phyloP scores from a whole-genome alignment of 1,140 invertebrate genomes.

The Bombus vancouverensis region DNA sequence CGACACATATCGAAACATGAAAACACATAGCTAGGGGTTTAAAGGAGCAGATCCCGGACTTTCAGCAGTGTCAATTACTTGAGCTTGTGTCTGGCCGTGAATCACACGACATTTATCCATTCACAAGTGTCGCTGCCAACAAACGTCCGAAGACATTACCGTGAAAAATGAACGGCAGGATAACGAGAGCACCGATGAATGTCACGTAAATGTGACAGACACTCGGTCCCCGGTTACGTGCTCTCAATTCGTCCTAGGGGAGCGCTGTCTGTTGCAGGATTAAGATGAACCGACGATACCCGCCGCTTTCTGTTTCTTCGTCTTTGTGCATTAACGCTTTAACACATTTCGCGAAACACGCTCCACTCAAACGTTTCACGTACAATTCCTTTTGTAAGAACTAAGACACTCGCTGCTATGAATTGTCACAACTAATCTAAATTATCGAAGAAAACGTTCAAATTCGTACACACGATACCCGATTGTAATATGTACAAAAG shows the following conservation, averaged over 20 bases:
- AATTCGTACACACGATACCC: no score
- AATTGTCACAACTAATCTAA: not conserved
- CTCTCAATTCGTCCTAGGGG: constrained; percentile 29
- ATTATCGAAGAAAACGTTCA: not conserved
- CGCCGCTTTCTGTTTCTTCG: not conserved
- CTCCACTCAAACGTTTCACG: not conserved
- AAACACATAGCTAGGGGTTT: not conserved
- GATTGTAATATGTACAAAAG: not conserved
- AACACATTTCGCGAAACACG: not conserved
- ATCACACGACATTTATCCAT: constrained; percentile 57
- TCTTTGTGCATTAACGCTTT: not conserved
- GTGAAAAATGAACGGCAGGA: constrained; percentile 59
- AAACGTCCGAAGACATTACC: constrained; percentile 49
- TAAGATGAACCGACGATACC: not conserved
- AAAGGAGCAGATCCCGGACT: not conserved
- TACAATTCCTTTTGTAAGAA: not conserved
- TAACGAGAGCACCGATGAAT: constrained; percentile 61
- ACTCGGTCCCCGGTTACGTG: constrained; percentile 26
- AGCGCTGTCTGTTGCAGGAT: constrained; percentile 27
- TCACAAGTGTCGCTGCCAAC: constrained; percentile 54
- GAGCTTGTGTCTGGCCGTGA: constrained; percentile 35
- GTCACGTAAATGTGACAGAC: constrained; percentile 63
- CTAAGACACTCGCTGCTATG: no score
- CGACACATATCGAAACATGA: not conserved
- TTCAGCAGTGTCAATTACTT: constrained; percentile 54